Base-by-base conservation (phyloP, 2,113 vertebrate genomes). In the Australoheros scitulus region DNA sequence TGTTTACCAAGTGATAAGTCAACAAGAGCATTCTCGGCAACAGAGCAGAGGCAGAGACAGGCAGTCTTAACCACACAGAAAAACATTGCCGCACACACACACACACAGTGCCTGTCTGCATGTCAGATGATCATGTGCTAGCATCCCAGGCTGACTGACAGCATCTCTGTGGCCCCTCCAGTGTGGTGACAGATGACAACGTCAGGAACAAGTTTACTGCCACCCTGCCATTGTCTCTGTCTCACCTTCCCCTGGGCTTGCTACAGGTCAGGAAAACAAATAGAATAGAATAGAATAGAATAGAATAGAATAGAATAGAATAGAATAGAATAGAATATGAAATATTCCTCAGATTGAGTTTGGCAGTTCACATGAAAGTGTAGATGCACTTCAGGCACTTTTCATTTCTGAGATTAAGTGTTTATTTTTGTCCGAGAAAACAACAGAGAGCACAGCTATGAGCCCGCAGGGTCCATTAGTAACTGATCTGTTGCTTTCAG, bases 1-100 rank as follows among this genome's bases (percentile, higher is more conserved):
- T 90, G 89, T 91, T 94, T 93, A 83, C 91, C 56, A 38, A 88
- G 89, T 87, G 91, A 85, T 92, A 93, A 94, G 92, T 95, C 95
- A 95, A 95, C 96, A 95, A 95, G 93, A 78, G 85, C 38, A 41
- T 82, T 90, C 82, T 58, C 65, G 24, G 87, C 84, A 91, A 26
- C 76, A 75, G 81, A 86, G 87, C 64, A 34, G 52, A 87, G 79
- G 76, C 59, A 86, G 83, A 91, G 75, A 86, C 85, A 89, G 75
- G 60, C 87, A 70, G 83, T 80, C 88, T 64, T 57, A 88, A 61
- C 79, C 60, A 81, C 85, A 87, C 63, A 86, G 50, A 82, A 76
- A 89, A 81, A 82, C 77, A 65, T 36, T 2, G 2, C 14, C 61
- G 22, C 63, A 74, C 75, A 83, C 79, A 74, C 79, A 76, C 41